Evolutionary conservation across 2,797 vertebrate genomes (phyloP).

Genomic region (Lutjanus argentimaculatus): DNA sequence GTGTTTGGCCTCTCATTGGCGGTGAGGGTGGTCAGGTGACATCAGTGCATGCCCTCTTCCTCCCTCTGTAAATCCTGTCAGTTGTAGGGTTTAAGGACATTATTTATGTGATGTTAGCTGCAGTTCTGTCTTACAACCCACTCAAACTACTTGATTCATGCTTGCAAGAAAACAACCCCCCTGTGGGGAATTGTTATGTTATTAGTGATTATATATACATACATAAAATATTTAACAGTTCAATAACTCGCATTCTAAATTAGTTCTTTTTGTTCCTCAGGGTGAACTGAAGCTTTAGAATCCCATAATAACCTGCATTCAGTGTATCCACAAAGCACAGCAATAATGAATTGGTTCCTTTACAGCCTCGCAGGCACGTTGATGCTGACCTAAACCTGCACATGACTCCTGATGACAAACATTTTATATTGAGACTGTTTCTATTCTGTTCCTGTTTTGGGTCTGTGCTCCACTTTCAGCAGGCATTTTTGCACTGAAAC

Average conservation of each 20-base stretch:
- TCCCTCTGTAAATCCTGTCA: slow-evolving; percentile 29
- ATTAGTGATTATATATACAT: slow-evolving; percentile 44
- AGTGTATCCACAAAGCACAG: slow-evolving; percentile 70
- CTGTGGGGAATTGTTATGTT: slow-evolving; percentile 31
- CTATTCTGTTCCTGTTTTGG: slow-evolving; percentile 53
- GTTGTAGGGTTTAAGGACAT: slow-evolving; percentile 28
- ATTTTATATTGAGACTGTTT: slow-evolving; percentile 66
- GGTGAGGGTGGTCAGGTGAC: not conserved
- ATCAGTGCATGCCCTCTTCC: slow-evolving; percentile 28
- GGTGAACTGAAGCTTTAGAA: slow-evolving; percentile 82
- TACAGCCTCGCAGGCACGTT: slow-evolving; percentile 46
- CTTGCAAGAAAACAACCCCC: slow-evolving; percentile 18
- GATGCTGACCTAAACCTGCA: slow-evolving; percentile 39
- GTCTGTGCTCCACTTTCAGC: slow-evolving; percentile 66
- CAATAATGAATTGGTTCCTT: slow-evolving; percentile 82
- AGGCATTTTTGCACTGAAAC: slow-evolving; percentile 83
- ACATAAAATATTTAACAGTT: slow-evolving; percentile 54
- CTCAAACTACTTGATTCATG: slow-evolving; percentile 31
- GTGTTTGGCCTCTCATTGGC: not conserved
- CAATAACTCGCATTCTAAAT: slow-evolving; percentile 53
- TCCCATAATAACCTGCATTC: slow-evolving; percentile 57
- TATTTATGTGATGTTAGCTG: slow-evolving; percentile 33
- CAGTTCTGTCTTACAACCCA: slow-evolving; percentile 24
- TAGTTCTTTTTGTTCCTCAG: slow-evolving; percentile 81
- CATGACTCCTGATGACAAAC: slow-evolving; percentile 39